Conservation (phyloP, 2,797 vertebrate species). For the Amphiprion clarkii region DNA sequence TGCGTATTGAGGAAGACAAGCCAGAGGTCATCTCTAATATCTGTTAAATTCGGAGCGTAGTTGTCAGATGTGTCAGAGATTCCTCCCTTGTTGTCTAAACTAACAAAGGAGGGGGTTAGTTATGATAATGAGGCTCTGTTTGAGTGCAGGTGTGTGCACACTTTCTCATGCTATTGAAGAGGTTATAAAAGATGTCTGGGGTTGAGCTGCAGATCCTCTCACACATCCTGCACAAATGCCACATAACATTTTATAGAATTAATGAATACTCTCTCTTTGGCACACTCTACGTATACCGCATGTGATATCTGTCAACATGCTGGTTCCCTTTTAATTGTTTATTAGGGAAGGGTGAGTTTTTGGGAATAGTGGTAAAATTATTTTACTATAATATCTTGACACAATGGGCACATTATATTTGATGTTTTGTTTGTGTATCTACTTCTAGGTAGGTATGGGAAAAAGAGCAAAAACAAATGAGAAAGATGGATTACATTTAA, state of each 20-base stretch:
- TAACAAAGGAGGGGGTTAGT: slow-evolving; percentile 67
- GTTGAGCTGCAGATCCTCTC: slow-evolving; percentile 22
- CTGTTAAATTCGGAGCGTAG: slow-evolving; percentile 79
- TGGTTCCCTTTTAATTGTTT: neutral
- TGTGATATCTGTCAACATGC: neutral
- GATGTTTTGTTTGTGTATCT: too few species aligned
- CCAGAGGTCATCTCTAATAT: slow-evolving; percentile 87
- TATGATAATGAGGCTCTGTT: slow-evolving; percentile 70
- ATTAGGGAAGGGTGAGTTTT: too few species aligned
- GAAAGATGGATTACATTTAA: too few species aligned
- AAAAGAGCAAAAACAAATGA: too few species aligned
- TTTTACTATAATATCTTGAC: too few species aligned
- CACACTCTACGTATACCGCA: neutral
- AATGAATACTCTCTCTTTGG: slow-evolving; percentile 1
- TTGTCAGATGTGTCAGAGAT: slow-evolving; percentile 76
- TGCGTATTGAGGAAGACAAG: slow-evolving; percentile 85
- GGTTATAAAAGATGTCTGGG: slow-evolving; percentile 41
- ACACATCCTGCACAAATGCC: slow-evolving; percentile 15
- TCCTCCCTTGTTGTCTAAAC: slow-evolving; percentile 56
- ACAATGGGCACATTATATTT: too few species aligned
- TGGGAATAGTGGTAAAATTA: too few species aligned
- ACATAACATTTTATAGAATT: slow-evolving; percentile 28
- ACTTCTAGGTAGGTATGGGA: too few species aligned
- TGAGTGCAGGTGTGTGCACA: slow-evolving; percentile 53
- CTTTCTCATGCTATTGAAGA: slow-evolving; percentile 53